A percentile compares a stretch with the other conserved stretches of the same genome.
phyloP scores from a whole-genome alignment of 2,888 invertebrate species.

The Pseudoips prasinana region DNA sequence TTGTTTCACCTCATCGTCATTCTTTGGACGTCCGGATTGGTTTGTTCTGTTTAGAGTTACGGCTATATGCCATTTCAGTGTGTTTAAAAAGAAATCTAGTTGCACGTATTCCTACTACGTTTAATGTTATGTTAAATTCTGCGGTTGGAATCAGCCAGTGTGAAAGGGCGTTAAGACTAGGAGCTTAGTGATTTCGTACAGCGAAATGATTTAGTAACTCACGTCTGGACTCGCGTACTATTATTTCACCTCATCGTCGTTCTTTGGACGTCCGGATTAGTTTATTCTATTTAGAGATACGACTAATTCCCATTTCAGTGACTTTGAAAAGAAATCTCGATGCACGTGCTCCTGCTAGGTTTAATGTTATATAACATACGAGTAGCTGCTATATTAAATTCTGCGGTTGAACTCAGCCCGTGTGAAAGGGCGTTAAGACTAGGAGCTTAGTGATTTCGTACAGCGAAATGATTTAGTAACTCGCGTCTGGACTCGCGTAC shows the following conservation, averaged over 20 bases:
- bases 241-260: slow-evolving; percentile 61
- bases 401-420: slow-evolving; percentile 25
- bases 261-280: slow-evolving; percentile 42
- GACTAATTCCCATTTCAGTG: no score
- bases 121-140: slow-evolving; percentile 22
- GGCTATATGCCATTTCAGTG: no score
- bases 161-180: slow-evolving; percentile 32
- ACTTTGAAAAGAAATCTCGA: not conserved
- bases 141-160: slow-evolving; percentile 28
- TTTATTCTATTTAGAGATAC: slow-evolving; percentile 20
- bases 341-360: no score
- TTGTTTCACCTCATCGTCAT: slow-evolving; percentile 61
- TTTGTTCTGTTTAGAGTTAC: slow-evolving; percentile 20
- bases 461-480: slow-evolving; percentile 55
- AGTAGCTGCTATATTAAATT: slow-evolving; percentile 28
- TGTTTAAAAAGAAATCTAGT: not conserved
- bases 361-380: no score
- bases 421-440: slow-evolving; percentile 35
- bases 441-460: slow-evolving; percentile 52
- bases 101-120: no score
- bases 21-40: slow-evolving; percentile 42
- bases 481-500: slow-evolving; percentile 34
- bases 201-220: slow-evolving; percentile 55
- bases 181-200: slow-evolving; percentile 53
- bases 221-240: slow-evolving; percentile 36